phyloP scores from a whole-genome alignment of 2,113 vertebrate species.

The Galbula dea region DNA sequence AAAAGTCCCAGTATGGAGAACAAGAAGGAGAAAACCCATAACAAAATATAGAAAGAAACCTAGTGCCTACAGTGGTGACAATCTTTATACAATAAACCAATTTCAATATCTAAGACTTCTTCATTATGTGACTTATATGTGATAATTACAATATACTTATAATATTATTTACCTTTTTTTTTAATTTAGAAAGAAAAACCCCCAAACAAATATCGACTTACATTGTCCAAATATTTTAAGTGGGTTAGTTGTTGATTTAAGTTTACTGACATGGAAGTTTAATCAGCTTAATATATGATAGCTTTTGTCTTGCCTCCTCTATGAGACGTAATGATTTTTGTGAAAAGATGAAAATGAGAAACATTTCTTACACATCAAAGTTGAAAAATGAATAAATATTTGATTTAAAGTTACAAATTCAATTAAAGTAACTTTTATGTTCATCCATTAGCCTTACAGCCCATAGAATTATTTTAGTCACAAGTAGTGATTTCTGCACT shows the following conservation, averaged over 20 bases:
- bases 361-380: neutral
- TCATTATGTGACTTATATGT: neutral
- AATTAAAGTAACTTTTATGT: neutral
- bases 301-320: neutral
- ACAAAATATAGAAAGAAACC: neutral
- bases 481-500: neutral
- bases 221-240: neutral
- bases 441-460: neutral
- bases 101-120: neutral
- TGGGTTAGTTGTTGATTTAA: constrained; percentile 15
- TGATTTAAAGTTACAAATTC: neutral
- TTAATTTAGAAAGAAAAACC: neutral
- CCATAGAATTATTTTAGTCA: neutral
- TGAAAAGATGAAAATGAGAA: neutral
- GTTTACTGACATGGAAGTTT: neutral
- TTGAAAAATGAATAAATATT: constrained; percentile 1
- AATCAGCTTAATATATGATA: neutral
- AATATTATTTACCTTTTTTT: neutral
- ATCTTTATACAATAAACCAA: neutral
- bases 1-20: neutral
- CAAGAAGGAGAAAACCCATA: neutral
- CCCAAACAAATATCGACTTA: neutral
- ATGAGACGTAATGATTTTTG: neutral
- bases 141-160: neutral
- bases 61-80: neutral